A percentile compares a stretch with the other conserved stretches of the same genome.
These are phyloP conservation scores for Drosophila chauvacae DNA, from an alignment of 1,140 invertebrate species.

Conservation along the genomic window DNA sequence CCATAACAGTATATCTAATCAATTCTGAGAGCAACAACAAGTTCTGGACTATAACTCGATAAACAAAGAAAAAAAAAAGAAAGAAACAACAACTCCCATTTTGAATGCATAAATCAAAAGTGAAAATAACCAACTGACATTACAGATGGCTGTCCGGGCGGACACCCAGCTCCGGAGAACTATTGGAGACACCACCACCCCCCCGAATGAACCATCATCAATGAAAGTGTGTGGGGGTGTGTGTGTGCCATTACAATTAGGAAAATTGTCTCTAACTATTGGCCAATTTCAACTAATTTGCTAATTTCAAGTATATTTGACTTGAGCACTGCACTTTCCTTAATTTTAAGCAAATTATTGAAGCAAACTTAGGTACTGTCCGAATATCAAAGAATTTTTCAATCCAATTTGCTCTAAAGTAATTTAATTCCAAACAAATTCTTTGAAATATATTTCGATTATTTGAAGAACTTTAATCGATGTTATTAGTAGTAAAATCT, in stretches of 20 bases:
- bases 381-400: not conserved
- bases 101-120: constrained; percentile 68
- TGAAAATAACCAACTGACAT: constrained; percentile 54
- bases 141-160: constrained; percentile 35
- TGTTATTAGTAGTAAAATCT: not conserved
- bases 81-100: constrained; percentile 47
- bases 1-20: constrained; percentile 33
- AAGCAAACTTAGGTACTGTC: not conserved
- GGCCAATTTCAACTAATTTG: constrained; percentile 17
- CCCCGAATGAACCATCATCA: not conserved
- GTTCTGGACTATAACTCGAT: constrained; percentile 65
- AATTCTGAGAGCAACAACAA: constrained; percentile 61
- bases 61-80: constrained; percentile 18
- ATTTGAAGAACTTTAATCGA: not conserved
- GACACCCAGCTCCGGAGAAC: constrained; percentile 10
- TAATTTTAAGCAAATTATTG: not conserved
- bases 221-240: not conserved
- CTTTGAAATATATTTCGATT: not conserved
- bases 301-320: not conserved
- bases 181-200: not conserved
- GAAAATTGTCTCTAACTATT: constrained; percentile 22
- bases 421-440: not conserved
- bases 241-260: constrained; percentile 7
- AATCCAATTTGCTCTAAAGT: not conserved
- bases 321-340: not conserved